Percentiles rank a stretch among this genome's conserved stretches.
Conservation (phyloP, 2,888 invertebrate species). For the Phaonia tiefii region DNA sequence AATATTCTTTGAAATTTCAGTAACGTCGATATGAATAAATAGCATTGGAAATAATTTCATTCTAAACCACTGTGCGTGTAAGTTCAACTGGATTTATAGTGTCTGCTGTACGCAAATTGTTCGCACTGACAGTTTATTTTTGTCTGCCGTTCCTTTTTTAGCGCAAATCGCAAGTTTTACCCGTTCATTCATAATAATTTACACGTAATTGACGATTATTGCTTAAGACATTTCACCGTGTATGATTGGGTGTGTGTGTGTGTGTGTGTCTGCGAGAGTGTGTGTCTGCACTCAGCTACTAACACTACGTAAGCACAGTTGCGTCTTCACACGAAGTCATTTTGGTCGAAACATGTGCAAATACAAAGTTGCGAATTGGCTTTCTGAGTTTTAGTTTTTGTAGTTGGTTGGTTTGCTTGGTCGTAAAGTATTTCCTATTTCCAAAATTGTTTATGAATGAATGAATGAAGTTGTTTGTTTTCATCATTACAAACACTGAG, state of each 20-base stretch:
- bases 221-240: slow-evolving; percentile 50
- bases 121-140: not conserved
- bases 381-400: slow-evolving; percentile 34
- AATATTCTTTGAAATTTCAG: too few species aligned
- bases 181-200: slow-evolving; percentile 62
- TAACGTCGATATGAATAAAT: too few species aligned
- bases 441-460: slow-evolving; percentile 44
- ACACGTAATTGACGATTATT: slow-evolving; percentile 62
- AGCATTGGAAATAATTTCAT: too few species aligned
- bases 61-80: not conserved
- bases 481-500: too few species aligned
- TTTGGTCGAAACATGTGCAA: not conserved
- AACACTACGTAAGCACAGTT: slow-evolving; percentile 8
- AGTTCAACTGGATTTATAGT: slow-evolving; percentile 43
- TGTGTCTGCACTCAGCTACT: not conserved
- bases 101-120: not conserved
- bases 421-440: slow-evolving; percentile 43
- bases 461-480: slow-evolving; percentile 63
- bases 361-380: slow-evolving; percentile 49
- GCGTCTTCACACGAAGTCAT: not conserved
- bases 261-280: too few species aligned
- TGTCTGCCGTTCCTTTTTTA: slow-evolving; percentile 54
- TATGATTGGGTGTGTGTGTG: slow-evolving; percentile 4
- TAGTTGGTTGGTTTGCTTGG: slow-evolving; percentile 8
- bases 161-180: slow-evolving; percentile 54